A percentile compares a stretch with the other conserved stretches of the same genome.
These are phyloP conservation scores for Drusus annulatus DNA, from an alignment of 1,140 invertebrate species.

Conservation along the genomic window DNA sequence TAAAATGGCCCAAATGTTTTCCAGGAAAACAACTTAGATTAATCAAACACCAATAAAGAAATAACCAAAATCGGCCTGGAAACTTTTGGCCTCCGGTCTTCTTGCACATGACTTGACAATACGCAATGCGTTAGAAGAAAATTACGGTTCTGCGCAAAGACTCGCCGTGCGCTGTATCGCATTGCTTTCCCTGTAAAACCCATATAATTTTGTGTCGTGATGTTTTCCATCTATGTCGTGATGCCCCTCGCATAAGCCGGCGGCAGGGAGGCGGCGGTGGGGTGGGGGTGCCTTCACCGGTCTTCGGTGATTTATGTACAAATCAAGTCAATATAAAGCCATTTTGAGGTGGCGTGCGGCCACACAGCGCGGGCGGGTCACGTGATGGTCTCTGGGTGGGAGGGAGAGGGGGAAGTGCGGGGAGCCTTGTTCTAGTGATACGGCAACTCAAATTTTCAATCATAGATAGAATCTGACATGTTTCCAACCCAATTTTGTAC, in stretches of 20 bases:
- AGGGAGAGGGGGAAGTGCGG: not conserved
- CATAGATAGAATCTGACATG: slow-evolving; percentile 17
- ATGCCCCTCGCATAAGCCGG: not conserved
- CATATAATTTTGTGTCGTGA: not conserved
- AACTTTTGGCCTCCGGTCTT: too few species aligned
- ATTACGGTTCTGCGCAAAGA: too few species aligned
- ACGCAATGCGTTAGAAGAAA: too few species aligned
- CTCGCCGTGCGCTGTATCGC: too few species aligned
- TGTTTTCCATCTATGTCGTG: slow-evolving; percentile 3
- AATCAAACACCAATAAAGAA: too few species aligned
- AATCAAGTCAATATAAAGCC: slow-evolving; percentile 33
- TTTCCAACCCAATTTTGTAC: slow-evolving; percentile 4
- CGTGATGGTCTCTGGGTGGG: not conserved
- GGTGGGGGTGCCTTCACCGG: not conserved
- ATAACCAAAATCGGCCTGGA: too few species aligned
- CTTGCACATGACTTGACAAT: too few species aligned
- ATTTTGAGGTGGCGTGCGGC: not conserved
- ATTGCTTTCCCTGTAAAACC: too few species aligned
- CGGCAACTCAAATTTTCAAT: slow-evolving; percentile 9
- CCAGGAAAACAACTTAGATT: too few species aligned
- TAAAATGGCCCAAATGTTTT: too few species aligned
- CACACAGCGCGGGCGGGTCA: slow-evolving; percentile 7
- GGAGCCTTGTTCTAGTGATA: not conserved
- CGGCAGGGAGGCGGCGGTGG: not conserved
- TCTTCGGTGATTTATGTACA: slow-evolving; percentile 24